phyloP scores from a whole-genome alignment of 2,888 invertebrate species.

The Liopterus haemorrhoidalis region DNA sequence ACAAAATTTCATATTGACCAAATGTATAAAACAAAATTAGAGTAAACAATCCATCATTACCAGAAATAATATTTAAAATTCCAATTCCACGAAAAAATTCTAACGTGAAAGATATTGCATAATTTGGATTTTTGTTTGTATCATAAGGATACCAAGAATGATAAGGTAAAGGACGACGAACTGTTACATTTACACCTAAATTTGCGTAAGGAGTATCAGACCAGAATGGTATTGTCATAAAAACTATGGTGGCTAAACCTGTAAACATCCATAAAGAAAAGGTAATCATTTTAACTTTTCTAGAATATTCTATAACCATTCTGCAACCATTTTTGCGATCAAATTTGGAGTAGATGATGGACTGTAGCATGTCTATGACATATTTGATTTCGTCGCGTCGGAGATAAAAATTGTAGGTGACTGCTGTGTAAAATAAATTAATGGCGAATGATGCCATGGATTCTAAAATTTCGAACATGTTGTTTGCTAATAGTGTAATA shows the following conservation, averaged over 20 bases:
- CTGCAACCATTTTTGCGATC: background rate
- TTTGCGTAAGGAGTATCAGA: background rate
- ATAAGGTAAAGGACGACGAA: slow-evolving; percentile 20
- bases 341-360: background rate
- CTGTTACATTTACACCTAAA: background rate
- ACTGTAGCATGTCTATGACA: slow-evolving; percentile 2
- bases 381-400: slow-evolving; percentile 1
- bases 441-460: background rate
- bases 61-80: slow-evolving; percentile 21
- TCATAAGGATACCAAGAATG: slow-evolving; percentile 26
- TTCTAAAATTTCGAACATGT: background rate
- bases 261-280: background rate
- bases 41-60: slow-evolving; percentile 25
- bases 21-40: slow-evolving; percentile 26
- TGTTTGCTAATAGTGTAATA: background rate
- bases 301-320: slow-evolving; percentile 1
- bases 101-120: slow-evolving; percentile 22
- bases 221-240: background rate
- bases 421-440: background rate
- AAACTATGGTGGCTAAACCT: background rate
- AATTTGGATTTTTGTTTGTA: slow-evolving; percentile 19
- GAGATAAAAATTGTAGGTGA: background rate
- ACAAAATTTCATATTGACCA: slow-evolving; percentile 25
- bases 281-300: background rate
- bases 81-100: slow-evolving; percentile 22